phyloP scores from a whole-genome alignment of 2,113 vertebrate genomes.

The Haemorhous mexicanus region DNA sequence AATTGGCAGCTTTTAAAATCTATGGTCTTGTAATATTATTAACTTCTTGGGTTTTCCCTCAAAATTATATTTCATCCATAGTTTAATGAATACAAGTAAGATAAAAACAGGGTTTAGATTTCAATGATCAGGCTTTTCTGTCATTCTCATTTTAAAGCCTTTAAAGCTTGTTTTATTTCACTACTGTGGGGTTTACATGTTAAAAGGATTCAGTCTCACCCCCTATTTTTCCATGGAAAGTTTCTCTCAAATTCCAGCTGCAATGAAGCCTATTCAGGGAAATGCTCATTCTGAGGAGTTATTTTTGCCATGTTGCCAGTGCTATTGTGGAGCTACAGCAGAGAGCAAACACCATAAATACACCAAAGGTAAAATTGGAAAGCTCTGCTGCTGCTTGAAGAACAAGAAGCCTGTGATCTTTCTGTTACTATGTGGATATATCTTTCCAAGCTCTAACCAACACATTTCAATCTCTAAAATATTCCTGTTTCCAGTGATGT shows the following conservation, averaged over 20 bases:
- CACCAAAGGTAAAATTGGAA: background rate
- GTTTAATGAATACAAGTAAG: background rate
- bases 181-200: background rate
- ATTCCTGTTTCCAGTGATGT: slow-evolving; percentile 27
- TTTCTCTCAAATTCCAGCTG: background rate
- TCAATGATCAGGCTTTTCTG: background rate
- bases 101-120: background rate
- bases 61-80: background rate
- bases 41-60: background rate
- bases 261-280: background rate
- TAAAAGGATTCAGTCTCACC: background rate
- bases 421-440: background rate
- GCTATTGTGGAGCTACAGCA: background rate
- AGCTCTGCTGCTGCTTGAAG: background rate
- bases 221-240: background rate
- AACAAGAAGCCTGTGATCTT: background rate
- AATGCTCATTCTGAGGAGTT: background rate
- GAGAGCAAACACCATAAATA: background rate
- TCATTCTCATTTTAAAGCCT: background rate
- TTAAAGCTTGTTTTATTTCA: background rate
- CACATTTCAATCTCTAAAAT: slow-evolving; percentile 1
- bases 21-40: background rate
- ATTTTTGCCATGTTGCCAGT: background rate
- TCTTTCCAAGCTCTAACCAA: slow-evolving; percentile 21
- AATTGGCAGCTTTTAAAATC: slow-evolving; percentile 25